Conservation (phyloP, 2,797 vertebrate species). For the Limnodromus scolopaceus region DNA sequence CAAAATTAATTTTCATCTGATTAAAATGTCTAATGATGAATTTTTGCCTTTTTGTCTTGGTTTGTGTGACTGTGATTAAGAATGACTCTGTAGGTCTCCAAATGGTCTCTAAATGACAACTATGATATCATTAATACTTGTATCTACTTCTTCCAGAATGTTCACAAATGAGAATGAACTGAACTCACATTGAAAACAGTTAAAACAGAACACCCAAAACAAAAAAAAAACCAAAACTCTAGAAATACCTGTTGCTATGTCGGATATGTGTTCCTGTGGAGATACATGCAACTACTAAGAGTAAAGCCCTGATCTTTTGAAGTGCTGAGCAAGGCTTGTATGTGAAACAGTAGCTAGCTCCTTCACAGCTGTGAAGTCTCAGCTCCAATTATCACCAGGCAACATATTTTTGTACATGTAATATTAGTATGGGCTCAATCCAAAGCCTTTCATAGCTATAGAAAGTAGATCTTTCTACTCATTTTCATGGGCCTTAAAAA, state of each 20-base stretch:
- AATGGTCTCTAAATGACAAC: slow-evolving; percentile 36
- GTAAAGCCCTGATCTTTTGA: background rate
- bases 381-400: background rate
- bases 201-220: background rate
- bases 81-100: slow-evolving; percentile 35
- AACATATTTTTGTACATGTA: background rate
- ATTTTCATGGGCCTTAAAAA: background rate
- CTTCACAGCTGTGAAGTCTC: background rate
- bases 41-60: slow-evolving; percentile 55
- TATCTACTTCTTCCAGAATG: background rate
- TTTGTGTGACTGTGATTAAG: slow-evolving; percentile 56
- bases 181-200: background rate
- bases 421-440: background rate
- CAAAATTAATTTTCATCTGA: slow-evolving; percentile 51
- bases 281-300: background rate
- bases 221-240: background rate
- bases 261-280: background rate
- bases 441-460: no score
- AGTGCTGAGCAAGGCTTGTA: background rate
- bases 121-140: slow-evolving; percentile 21
- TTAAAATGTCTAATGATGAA: slow-evolving; percentile 55
- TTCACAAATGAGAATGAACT: background rate
- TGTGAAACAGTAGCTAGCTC: background rate
- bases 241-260: background rate
- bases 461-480: background rate